phyloP scores from a whole-genome alignment of 2,113 vertebrate species.

The Pelodiscus sinensis region DNA sequence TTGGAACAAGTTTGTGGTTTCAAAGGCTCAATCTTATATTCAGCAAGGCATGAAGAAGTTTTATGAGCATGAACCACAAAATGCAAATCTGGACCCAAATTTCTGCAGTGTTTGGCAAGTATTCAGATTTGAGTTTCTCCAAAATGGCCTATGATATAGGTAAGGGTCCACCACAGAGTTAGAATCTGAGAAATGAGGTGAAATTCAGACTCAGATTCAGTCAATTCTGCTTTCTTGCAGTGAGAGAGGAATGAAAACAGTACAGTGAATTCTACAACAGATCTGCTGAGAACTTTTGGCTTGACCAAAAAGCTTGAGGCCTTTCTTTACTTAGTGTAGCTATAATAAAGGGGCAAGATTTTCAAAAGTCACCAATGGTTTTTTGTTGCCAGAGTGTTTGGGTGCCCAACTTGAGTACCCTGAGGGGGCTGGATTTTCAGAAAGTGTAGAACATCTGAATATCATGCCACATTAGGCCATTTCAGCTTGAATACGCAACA shows the following conservation, averaged over 20 bases:
- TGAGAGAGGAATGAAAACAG: neutral
- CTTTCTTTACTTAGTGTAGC: neutral
- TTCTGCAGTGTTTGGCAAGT: constrained; percentile 16
- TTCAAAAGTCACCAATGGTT: neutral
- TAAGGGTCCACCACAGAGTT: neutral
- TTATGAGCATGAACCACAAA: neutral
- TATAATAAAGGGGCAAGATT: neutral
- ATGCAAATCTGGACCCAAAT: neutral
- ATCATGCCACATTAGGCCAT: neutral
- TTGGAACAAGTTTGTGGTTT: neutral
- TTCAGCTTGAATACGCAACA: neutral
- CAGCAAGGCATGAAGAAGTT: accelerated
- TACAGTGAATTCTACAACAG: neutral
- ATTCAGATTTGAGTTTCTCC: neutral
- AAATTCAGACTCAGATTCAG: neutral
- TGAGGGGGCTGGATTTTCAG: neutral
- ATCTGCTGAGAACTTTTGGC: neutral
- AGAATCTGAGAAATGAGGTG: neutral
- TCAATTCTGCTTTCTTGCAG: neutral
- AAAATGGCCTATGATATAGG: neutral
- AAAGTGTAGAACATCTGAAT: neutral
- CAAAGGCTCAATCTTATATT: neutral
- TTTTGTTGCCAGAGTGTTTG: neutral
- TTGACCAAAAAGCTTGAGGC: neutral
- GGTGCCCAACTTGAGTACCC: neutral